Percentiles rank a stretch among this genome's conserved stretches.
Evolutionary conservation across 2,888 invertebrate species (phyloP).

Genomic region (Pristionchus exspectatus): DNA sequence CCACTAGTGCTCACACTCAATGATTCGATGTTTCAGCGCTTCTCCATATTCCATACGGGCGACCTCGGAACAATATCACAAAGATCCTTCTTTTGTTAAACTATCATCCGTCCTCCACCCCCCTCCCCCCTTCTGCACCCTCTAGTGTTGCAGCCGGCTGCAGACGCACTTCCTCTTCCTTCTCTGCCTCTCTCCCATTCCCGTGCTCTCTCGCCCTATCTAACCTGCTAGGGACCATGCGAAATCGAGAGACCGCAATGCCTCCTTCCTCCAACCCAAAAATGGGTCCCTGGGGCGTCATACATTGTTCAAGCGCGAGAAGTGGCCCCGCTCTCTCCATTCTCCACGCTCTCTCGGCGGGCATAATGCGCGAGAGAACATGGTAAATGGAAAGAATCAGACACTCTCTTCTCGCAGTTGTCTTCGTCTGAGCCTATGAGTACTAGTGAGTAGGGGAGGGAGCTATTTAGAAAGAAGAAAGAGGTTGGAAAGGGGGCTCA

Average conservation of each 20-base stretch:
- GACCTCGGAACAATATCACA: background rate
- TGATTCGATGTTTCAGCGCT: background rate
- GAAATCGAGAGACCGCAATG: background rate
- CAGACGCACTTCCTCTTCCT: conserved; percentile 1
- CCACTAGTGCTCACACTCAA: background rate
- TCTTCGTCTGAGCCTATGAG: background rate
- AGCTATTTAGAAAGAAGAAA: background rate
- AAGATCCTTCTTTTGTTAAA: no score
- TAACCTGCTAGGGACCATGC: background rate
- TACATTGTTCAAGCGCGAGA: background rate
- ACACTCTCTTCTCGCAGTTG: background rate
- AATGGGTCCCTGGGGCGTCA: background rate
- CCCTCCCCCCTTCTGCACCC: background rate
- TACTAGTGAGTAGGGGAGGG: conserved; percentile 18
- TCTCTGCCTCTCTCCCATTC: background rate
- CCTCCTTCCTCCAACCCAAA: background rate
- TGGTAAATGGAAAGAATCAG: background rate
- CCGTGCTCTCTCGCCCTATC: background rate
- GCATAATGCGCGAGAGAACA: background rate
- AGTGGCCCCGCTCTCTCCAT: background rate
- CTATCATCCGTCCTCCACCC: no score
- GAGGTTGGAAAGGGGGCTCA: background rate
- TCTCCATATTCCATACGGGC: background rate
- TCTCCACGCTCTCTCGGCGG: background rate
- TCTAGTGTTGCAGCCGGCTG: background rate